Conservation (phyloP, 2,113 vertebrate species). For the Heteronetta atricapilla region DNA sequence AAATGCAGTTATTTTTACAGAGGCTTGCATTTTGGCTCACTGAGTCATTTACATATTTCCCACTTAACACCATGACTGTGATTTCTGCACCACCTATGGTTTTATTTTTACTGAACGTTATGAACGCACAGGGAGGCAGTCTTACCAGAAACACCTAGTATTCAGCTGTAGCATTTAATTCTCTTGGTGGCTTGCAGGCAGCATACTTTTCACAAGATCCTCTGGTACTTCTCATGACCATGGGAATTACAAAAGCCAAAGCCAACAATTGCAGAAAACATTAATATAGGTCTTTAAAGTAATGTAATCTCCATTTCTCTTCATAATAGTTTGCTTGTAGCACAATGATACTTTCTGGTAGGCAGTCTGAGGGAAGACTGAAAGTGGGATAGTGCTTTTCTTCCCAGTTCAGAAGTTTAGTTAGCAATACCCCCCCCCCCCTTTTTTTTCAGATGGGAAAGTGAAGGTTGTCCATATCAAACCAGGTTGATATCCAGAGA, state of each 20-base stretch:
- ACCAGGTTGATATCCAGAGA: background rate
- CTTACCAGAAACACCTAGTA: background rate
- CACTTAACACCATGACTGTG: background rate
- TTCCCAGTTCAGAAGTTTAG: background rate
- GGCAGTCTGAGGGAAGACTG: background rate
- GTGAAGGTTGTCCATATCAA: background rate
- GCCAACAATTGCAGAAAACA: background rate
- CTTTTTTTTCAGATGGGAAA: background rate
- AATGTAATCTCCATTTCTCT: background rate
- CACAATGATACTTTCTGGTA: fast-evolving
- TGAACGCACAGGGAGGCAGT: fast-evolving
- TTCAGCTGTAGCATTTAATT: background rate
- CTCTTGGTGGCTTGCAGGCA: background rate
- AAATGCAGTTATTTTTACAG: background rate
- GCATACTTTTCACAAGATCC: background rate
- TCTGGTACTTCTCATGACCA: background rate
- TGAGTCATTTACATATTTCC: background rate
- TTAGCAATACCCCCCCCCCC: fast-evolving
- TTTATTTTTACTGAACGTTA: background rate
- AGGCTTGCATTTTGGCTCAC: background rate
- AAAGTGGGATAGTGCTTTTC: background rate
- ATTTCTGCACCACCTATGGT: background rate
- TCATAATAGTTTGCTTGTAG: background rate
- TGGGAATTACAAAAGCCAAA: background rate
- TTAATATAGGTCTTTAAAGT: background rate